phyloP scores from a whole-genome alignment of 2,888 invertebrate species.

The Eugnorisma glareosa region DNA sequence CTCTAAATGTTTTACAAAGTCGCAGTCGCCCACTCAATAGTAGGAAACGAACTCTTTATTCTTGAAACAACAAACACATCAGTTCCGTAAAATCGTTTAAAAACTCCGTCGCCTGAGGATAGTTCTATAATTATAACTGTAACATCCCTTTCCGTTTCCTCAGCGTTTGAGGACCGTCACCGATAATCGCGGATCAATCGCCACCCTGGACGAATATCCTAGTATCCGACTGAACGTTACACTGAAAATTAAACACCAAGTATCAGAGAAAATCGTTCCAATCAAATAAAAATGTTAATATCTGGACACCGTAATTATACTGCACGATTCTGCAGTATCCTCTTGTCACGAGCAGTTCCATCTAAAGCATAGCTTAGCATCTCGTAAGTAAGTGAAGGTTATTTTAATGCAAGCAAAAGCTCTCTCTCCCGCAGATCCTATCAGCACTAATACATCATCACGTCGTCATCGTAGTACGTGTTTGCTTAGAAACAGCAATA shows the following conservation, averaged over 20 bases:
- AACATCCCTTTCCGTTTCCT: constrained; percentile 82
- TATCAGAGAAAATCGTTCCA: constrained; percentile 9
- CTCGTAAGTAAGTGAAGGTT: constrained; percentile 19
- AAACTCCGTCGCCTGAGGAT: constrained; percentile 68
- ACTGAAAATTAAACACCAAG: constrained; percentile 22
- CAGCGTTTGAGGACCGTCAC: constrained; percentile 67
- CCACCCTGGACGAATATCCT: constrained; percentile 76
- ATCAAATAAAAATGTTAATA: constrained; percentile 15
- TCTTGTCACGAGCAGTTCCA: constrained; percentile 22
- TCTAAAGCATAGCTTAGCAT: constrained; percentile 16
- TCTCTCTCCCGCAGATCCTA: constrained; percentile 46
- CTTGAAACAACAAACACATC: constrained; percentile 75
- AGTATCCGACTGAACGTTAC: constrained; percentile 40
- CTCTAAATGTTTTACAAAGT: constrained; percentile 54
- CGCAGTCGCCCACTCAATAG: constrained; percentile 53
- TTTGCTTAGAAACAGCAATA: constrained; percentile 45
- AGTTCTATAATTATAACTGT: constrained; percentile 75
- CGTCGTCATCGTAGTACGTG: constrained; percentile 60
- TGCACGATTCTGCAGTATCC: constrained; percentile 9
- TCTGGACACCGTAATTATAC: constrained; percentile 5
- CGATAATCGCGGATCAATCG: constrained; percentile 79
- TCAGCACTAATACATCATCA: constrained; percentile 56
- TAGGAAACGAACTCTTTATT: constrained; percentile 70
- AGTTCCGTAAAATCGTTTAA: constrained; percentile 72
- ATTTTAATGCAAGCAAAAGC: constrained; percentile 48